phyloP scores from a whole-genome alignment of 2,113 vertebrate genomes.

The Bambusicola thoracicus region DNA sequence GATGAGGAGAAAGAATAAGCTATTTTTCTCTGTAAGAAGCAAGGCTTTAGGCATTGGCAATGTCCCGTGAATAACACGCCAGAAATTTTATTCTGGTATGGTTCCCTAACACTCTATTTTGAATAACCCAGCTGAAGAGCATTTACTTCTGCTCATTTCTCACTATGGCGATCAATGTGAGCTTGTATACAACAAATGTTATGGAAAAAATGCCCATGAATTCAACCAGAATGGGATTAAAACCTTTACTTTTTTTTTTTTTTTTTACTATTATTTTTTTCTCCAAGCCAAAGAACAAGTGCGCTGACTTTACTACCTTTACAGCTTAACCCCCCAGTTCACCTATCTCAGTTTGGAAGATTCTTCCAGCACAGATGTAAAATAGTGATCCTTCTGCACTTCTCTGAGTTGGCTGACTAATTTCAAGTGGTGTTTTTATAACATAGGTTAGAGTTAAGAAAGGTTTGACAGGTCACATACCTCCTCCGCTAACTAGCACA shows the following conservation, averaged over 20 bases:
- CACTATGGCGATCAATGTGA: background rate
- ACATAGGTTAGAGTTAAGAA: background rate
- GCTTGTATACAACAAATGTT: background rate
- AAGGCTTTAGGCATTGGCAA: background rate
- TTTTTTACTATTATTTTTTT: background rate
- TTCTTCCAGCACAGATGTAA: background rate
- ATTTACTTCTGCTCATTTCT: slow-evolving; percentile 21
- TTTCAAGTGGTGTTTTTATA: background rate
- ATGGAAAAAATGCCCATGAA: background rate
- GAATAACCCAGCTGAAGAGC: background rate
- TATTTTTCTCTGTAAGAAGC: background rate
- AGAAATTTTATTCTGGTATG: background rate
- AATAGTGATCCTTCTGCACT: background rate
- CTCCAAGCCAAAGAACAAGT: background rate
- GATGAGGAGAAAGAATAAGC: background rate
- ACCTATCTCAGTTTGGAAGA: background rate
- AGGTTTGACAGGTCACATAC: background rate
- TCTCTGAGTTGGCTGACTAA: background rate
- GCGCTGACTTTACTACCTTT: background rate
- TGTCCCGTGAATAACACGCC: background rate
- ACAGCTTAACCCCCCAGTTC: background rate
- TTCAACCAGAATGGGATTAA: background rate
- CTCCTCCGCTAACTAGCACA: background rate
- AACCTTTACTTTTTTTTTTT: background rate
- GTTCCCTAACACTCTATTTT: background rate